Percentiles rank a stretch among this genome's conserved stretches.
These are phyloP conservation scores for Numida meleagris DNA, from an alignment of 2,113 vertebrate genomes.

Conservation along the genomic window DNA sequence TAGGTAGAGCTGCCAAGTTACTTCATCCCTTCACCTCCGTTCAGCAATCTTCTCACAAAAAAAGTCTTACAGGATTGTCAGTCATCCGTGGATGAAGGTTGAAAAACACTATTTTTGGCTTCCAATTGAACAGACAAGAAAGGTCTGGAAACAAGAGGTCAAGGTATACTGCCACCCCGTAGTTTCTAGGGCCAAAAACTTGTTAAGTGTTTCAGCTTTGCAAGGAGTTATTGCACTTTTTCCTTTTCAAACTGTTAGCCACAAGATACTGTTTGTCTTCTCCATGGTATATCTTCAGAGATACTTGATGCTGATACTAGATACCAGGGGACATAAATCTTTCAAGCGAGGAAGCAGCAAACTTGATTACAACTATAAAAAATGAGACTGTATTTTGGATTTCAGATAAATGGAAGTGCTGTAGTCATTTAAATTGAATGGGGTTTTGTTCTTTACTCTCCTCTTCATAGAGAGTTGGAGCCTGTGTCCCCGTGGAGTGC, in stretches of 20 bases:
- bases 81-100: background rate
- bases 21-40: background rate
- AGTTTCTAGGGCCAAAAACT: background rate
- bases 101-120: background rate
- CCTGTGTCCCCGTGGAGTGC: background rate
- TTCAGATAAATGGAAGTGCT: constrained; percentile 1
- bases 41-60: background rate
- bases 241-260: background rate
- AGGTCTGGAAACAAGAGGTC: background rate
- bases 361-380: constrained; percentile 3
- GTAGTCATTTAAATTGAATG: background rate
- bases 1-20: background rate
- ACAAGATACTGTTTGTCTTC: constrained; percentile 2
- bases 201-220: background rate
- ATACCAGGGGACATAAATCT: background rate
- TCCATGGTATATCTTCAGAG: background rate
- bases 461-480: background rate
- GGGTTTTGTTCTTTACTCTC: background rate
- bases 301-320: background rate
- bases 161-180: background rate
- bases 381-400: background rate
- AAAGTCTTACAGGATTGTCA: background rate
- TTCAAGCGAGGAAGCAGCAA: background rate
- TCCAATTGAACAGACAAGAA: background rate
- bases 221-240: background rate